Percentiles rank a stretch among this genome's conserved stretches.
Evolutionary conservation across 2,888 invertebrate species (phyloP).

Genomic region (Cylloceria caligata): DNA sequence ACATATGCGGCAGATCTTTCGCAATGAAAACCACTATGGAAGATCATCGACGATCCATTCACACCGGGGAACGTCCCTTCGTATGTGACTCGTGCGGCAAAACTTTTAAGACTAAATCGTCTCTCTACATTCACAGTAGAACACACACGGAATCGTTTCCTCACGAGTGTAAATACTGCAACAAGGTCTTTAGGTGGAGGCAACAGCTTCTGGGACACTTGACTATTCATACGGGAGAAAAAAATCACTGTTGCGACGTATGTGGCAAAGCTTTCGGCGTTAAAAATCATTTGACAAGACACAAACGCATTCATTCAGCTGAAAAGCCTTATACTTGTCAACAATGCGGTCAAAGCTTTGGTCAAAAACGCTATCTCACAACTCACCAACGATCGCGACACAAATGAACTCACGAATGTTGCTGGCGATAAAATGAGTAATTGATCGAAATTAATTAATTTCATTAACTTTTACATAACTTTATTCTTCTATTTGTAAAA

Average conservation of each 20-base stretch:
- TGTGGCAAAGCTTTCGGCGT: conserved; percentile 86
- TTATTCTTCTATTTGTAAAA: conserved; percentile 7
- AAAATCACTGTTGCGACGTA: conserved; percentile 84
- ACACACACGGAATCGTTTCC: conserved; percentile 77
- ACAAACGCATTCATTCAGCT: conserved; percentile 85
- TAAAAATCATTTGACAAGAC: conserved; percentile 86
- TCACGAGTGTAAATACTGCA: conserved; percentile 80
- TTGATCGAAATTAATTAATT: no score
- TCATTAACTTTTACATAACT: background rate
- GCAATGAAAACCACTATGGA: conserved; percentile 85
- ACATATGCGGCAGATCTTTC: conserved; percentile 85
- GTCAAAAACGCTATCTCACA: conserved; percentile 86
- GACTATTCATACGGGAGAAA: conserved; percentile 84
- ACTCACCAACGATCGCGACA: conserved; percentile 83
- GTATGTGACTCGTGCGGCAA: conserved; percentile 85
- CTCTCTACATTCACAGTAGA: conserved; percentile 85
- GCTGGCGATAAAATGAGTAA: background rate
- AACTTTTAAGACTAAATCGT: conserved; percentile 85
- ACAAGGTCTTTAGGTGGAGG: conserved; percentile 85
- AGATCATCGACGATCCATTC: conserved; percentile 84
- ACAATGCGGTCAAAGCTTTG: conserved; percentile 85
- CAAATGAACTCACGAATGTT: conserved; percentile 33
- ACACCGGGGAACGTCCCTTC: conserved; percentile 84
- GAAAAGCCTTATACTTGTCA: conserved; percentile 84
- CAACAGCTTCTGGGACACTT: conserved; percentile 85